Percentiles rank a stretch among this genome's conserved stretches.
Evolutionary conservation across 2,113 vertebrate genomes (phyloP).

Genomic region (Gobiocypris rarus): DNA sequence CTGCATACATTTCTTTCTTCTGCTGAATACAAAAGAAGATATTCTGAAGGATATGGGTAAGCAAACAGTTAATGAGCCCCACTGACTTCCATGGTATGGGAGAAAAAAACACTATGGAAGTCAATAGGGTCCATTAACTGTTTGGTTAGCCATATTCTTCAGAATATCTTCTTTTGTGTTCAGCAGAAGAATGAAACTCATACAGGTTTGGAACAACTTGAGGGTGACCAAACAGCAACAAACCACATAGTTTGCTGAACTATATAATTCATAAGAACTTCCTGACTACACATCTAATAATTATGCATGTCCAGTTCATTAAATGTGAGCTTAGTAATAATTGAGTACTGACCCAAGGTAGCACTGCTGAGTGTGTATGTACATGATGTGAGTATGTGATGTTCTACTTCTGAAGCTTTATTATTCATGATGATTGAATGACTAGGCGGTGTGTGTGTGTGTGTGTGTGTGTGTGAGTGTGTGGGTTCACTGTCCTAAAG

Average conservation of each 20-base stretch:
- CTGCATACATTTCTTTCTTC: too few species aligned
- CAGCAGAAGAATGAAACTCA: too few species aligned
- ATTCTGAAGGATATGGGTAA: too few species aligned
- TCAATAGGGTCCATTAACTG: too few species aligned
- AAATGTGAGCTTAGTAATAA: slow-evolving; percentile 14
- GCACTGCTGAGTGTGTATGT: slow-evolving; percentile 5
- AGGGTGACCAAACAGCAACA: not conserved
- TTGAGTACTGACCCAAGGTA: not conserved
- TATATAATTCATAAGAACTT: not conserved
- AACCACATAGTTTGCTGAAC: not conserved
- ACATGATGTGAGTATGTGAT: not conserved
- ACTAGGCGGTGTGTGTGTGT: not conserved
- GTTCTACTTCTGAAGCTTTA: not conserved
- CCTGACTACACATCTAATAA: slow-evolving; percentile 2
- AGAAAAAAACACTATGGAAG: too few species aligned
- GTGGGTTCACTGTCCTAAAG: not conserved
- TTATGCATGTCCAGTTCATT: not conserved
- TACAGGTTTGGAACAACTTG: too few species aligned
- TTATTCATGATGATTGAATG: not conserved
- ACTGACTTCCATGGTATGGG: too few species aligned
- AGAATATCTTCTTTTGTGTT: too few species aligned
- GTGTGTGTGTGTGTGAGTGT: not conserved
- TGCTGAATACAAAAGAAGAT: too few species aligned
- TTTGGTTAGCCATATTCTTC: too few species aligned
- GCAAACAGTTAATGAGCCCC: too few species aligned